Conservation (phyloP, 2,888 invertebrate genomes). For the Drosophila peninsularis region DNA sequence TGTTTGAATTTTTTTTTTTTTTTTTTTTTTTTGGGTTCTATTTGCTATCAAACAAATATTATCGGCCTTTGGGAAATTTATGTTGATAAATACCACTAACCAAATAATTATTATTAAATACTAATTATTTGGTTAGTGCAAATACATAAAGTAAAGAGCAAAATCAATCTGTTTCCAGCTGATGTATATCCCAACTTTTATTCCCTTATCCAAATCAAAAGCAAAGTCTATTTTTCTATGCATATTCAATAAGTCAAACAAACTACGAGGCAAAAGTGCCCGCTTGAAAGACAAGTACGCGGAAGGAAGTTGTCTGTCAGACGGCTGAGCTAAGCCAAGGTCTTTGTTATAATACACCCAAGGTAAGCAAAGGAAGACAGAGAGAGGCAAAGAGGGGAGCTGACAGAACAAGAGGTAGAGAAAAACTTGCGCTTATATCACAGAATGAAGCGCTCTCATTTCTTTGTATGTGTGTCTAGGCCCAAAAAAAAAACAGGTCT, state of each 20-base stretch:
- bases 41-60: too few species aligned
- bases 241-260: conserved; percentile 4
- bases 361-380: background rate
- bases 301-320: conserved; percentile 38
- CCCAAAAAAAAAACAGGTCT: conserved; percentile 29
- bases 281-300: conserved; percentile 16
- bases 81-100: too few species aligned
- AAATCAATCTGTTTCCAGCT: too few species aligned
- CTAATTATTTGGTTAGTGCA: too few species aligned
- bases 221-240: background rate
- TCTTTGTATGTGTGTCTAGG: background rate
- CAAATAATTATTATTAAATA: too few species aligned
- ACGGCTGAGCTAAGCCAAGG: conserved; percentile 31
- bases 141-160: too few species aligned
- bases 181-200: too few species aligned
- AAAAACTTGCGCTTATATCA: conserved; percentile 12
- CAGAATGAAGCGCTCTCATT: background rate
- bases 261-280: background rate
- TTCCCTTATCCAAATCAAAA: background rate
- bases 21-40: too few species aligned
- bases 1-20: too few species aligned
- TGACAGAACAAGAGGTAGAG: background rate
- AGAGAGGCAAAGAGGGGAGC: background rate
- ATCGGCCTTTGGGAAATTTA: too few species aligned
- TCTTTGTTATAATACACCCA: conserved; percentile 11